Percentiles rank a stretch among this genome's conserved stretches.
Evolutionary conservation across 2,113 vertebrate genomes (phyloP).

Genomic region (Antechinus flavipes): DNA sequence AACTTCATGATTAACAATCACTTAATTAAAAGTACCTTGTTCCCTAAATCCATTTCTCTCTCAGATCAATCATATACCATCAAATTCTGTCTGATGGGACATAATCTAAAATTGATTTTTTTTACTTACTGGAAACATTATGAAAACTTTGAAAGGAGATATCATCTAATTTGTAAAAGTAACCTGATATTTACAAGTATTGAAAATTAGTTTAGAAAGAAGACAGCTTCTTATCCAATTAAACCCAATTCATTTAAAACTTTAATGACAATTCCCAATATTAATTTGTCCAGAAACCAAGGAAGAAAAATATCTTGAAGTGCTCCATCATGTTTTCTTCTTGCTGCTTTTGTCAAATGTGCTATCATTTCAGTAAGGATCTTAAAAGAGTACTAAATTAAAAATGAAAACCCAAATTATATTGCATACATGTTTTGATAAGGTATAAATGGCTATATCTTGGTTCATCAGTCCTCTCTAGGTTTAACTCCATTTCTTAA

Average conservation of each 20-base stretch:
- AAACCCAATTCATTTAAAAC: constrained; percentile 31
- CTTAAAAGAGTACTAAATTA: neutral
- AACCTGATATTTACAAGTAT: constrained; percentile 29
- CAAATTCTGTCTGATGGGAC: constrained; percentile 30
- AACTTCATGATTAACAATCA: neutral
- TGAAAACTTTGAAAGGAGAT: neutral
- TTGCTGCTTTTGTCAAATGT: constrained; percentile 23
- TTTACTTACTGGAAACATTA: neutral
- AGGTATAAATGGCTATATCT: constrained; percentile 47
- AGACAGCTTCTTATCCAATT: constrained; percentile 29
- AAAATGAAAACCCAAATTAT: constrained; percentile 58
- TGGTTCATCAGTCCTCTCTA: constrained; percentile 49
- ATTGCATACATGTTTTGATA: constrained; percentile 40
- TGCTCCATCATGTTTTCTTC: neutral
- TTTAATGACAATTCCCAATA: neutral
- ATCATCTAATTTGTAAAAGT: constrained; percentile 33
- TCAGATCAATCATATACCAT: neutral
- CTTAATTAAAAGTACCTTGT: neutral
- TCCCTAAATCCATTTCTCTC: constrained; percentile 35
- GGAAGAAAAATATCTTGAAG: constrained; percentile 1
- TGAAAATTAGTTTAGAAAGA: constrained; percentile 42
- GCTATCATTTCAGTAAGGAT: constrained; percentile 11
- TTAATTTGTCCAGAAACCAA: neutral
- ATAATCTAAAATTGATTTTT: neutral
- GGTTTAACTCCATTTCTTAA: neutral